Conservation (phyloP, 2,113 vertebrate species). For the Entomyzon cyanotis region DNA sequence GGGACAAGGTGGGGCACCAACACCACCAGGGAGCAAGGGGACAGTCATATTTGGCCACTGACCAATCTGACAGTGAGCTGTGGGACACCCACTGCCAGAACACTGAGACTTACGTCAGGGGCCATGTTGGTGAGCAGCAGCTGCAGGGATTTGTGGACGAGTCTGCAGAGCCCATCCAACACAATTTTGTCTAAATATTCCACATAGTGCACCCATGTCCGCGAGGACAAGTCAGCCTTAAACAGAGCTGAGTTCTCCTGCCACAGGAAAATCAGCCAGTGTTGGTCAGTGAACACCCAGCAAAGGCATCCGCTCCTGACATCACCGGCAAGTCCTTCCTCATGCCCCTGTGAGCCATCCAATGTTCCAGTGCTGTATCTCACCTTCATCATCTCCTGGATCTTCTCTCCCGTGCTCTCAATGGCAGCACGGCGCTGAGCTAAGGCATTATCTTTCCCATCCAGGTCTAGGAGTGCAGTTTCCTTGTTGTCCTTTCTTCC, state of each 20-base stretch:
- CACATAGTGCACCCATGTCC: slow-evolving; percentile 72
- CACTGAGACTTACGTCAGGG: slow-evolving; percentile 17
- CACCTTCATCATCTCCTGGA: slow-evolving; percentile 71
- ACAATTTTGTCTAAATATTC: slow-evolving; percentile 65
- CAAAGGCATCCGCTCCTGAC: accelerated
- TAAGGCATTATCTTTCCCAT: slow-evolving; percentile 26
- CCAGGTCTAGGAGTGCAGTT: slow-evolving; percentile 69
- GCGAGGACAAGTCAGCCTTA: neutral
- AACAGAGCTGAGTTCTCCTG: slow-evolving; percentile 80
- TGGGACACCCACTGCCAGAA: accelerated
- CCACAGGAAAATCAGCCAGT: accelerated
- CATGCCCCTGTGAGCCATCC: accelerated
- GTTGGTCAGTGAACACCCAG: neutral
- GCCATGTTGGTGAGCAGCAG: slow-evolving; percentile 77
- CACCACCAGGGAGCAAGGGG: neutral
- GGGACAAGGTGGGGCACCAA: neutral
- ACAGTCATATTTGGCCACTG: accelerated
- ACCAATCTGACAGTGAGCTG: accelerated
- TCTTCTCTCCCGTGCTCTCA: slow-evolving; percentile 15
- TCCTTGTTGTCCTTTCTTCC: slow-evolving; percentile 76
- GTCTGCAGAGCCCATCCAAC: slow-evolving; percentile 60
- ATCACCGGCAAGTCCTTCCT: accelerated
- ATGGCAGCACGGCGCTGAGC: slow-evolving; percentile 48
- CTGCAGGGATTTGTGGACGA: slow-evolving; percentile 70
- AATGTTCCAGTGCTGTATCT: accelerated